Conservation (phyloP, 2,888 invertebrate genomes). For the Gasteruption jaculator region DNA sequence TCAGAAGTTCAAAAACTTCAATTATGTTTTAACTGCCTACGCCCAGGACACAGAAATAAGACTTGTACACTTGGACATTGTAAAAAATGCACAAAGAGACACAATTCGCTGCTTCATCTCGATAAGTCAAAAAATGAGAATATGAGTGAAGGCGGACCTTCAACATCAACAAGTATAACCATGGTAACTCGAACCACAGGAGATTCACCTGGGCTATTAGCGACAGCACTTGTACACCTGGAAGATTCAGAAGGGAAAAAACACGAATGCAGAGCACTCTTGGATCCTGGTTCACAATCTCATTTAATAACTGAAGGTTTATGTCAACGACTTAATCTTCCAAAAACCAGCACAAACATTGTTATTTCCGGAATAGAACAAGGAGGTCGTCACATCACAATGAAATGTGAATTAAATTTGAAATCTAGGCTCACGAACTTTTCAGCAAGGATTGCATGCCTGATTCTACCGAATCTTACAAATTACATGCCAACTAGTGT, state of each 20-base stretch:
- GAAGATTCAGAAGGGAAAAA: neutral
- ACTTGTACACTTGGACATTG: slow-evolving; percentile 17
- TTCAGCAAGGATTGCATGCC: slow-evolving; percentile 7
- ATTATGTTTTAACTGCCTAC: slow-evolving; percentile 22
- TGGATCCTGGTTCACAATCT: slow-evolving; percentile 12
- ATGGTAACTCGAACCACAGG: neutral
- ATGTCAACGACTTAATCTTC: neutral
- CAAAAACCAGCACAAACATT: neutral
- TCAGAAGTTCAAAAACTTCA: slow-evolving; percentile 6
- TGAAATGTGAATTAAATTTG: neutral
- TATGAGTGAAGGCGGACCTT: no score
- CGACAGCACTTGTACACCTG: neutral
- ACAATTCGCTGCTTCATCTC: slow-evolving; percentile 17
- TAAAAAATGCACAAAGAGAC: slow-evolving; percentile 19
- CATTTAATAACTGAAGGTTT: slow-evolving; percentile 9
- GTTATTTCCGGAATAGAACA: neutral
- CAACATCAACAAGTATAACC: no score
- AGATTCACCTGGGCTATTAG: slow-evolving; percentile 1
- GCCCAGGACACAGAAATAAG: slow-evolving; percentile 3
- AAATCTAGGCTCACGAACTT: slow-evolving; percentile 1
- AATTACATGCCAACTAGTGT: slow-evolving; percentile 7
- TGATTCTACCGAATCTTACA: slow-evolving; percentile 14
- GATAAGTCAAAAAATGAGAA: no score
- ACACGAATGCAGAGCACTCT: slow-evolving; percentile 6
- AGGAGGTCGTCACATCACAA: neutral